Evolutionary conservation across 2,888 invertebrate species (phyloP), one percentile per base, ranked within the genome.

Genomic region (Acanthopleura granulata): DNA sequence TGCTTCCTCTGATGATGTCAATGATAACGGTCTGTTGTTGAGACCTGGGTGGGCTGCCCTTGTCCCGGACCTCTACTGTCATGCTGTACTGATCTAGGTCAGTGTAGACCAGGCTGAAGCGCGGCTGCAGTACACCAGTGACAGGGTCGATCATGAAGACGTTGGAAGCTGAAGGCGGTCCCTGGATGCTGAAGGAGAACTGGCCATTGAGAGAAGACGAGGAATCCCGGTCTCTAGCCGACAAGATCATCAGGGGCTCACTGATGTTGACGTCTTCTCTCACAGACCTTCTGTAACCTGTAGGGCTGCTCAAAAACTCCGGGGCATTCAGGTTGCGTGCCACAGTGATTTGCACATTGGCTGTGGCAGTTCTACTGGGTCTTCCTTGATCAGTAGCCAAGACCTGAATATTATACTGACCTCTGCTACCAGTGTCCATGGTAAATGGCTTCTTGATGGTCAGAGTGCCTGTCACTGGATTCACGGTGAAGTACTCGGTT

Each of bases 401-500:
- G 9, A 88, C 81, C 12, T 76, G 80, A n/a, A 71, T 16, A 18
- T 76, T 75, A 76, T 80, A 82, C 16, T 50, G 49, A 82, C 82
- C 15, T 9, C 14, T 0, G 11, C 14, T 49, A 22, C 80, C 79
- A 16, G 50, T 80, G 18, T 80, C 79, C 0, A 72, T 40, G 0
- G 78, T 66, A 50, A 88, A 83, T 4, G 80, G 77, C 72, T 79
- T 79, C 29, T 78, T 80, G 25, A 88, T 76, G 15, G 82, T 82
- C 16, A 87, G 81, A 22, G 76, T 71, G 25, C 86, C 88, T 30
- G 83, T 83, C 66, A 77, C 77, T 18, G 86, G 84, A 73, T 83
- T 77, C 11, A 87, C 80, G 82, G 95, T 94, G 92, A 97, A 97
- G 90, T 95, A 97, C 84, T 95, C 95, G 0, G 93, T 92, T 40